Percentiles rank a stretch among this genome's conserved stretches.
phyloP scores from a whole-genome alignment of 2,797 vertebrate genomes.

The Pyrrhura leucotis region DNA sequence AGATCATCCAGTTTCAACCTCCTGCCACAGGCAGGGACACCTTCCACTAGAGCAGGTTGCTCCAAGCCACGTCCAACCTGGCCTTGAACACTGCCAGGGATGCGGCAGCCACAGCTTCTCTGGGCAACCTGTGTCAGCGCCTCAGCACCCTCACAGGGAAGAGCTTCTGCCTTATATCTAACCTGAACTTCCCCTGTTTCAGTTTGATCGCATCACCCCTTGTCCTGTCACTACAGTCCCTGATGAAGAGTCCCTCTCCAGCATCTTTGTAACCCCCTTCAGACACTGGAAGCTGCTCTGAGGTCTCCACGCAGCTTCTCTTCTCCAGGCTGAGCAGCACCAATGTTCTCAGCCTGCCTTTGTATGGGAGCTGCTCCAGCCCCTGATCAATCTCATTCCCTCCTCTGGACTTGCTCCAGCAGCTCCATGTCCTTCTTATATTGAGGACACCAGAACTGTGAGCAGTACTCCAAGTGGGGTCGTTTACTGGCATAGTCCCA shows the following conservation, averaged over 20 bases:
- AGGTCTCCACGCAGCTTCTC: neutral
- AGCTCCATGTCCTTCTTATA: neutral
- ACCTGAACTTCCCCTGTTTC: neutral
- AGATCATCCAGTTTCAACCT: neutral
- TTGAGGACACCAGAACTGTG: neutral
- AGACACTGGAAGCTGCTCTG: too few species aligned
- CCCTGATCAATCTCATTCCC: neutral
- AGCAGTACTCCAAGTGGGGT: neutral
- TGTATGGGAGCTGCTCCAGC: neutral
- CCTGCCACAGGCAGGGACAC: neutral
- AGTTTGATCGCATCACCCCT: neutral
- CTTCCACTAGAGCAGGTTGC: neutral
- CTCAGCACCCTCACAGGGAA: neutral
- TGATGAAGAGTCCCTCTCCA: too few species aligned
- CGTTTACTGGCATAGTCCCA: neutral
- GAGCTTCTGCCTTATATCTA: neutral
- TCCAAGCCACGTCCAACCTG: neutral
- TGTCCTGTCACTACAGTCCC: neutral
- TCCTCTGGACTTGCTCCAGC: neutral
- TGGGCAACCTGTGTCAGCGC: accelerated
- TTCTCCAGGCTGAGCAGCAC: neutral
- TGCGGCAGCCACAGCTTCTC: neutral
- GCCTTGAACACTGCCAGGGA: neutral
- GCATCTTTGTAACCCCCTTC: neutral
- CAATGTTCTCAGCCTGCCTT: neutral